Evolutionary conservation across 2,888 invertebrate species (phyloP), one percentile per base, ranked within the genome.

Genomic region (Hermaeophaga mercurialis): DNA sequence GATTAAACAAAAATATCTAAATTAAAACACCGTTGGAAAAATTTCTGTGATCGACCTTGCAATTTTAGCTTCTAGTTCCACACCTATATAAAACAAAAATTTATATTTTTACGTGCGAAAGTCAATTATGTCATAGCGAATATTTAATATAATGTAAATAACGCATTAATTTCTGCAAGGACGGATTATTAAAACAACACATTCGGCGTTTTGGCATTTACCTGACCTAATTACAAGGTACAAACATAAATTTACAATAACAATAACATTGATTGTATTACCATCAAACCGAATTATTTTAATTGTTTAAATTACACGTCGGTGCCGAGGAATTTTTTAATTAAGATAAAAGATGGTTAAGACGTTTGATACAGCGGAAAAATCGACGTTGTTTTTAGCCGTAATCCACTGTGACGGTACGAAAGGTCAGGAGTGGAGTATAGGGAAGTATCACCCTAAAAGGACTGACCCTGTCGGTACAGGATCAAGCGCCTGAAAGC

Each of bases 401-500:
- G 31, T 31, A 31, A 31, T 31, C 12, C 31, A 3, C 11, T 31
- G n/a, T 12, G 3, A 12, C 31, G 31, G 12, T 31, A 31, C 31
- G 31, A 31, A 31, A 31, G 31, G 31, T 36, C 36, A 14, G 36
- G 36, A 36, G 17, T 36, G 18, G 38, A 26, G 36, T n/a, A n/a
- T n/a, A n/a, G 48, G 36, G 39, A 48, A 39, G 36, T 22, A 15
- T 19, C 47, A 12, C 41, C 41, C 24, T 17, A 46, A 22, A 12
- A 28, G 38, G 18, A 14, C 53, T 17, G 36, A 45, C 19, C 53
- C 36, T 46, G 22, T 18, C 41, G 47, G 17, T 12, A 39, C 54
- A 48, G 41, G 54, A 54, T 54, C 24, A 31, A 48, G 46, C 33
- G 41, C 54, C 41, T 17, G 43, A 54, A 54, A 28, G 54, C 47